phyloP scores from a whole-genome alignment of 2,797 vertebrate species.

The Malacoraja senta region DNA sequence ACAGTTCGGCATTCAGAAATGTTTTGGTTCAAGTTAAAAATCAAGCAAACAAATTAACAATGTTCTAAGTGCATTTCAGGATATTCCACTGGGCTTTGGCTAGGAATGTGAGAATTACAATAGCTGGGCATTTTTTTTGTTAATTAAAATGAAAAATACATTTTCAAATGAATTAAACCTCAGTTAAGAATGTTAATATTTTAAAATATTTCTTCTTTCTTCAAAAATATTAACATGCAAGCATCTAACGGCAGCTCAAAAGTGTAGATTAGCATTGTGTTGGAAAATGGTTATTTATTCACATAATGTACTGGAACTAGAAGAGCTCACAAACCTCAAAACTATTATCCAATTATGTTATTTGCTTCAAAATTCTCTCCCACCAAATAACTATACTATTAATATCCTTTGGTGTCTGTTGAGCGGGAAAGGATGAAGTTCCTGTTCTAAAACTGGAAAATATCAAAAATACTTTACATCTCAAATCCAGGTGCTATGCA shows the following conservation, averaged over 20 bases:
- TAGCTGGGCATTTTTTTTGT: not conserved
- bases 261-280: not conserved
- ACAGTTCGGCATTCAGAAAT: not conserved
- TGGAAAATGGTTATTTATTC: not conserved
- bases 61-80: not conserved
- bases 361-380: not conserved
- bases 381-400: not conserved
- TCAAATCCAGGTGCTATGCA: not conserved
- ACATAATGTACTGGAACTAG: not conserved
- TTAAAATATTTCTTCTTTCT: not conserved
- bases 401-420: not conserved
- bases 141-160: not conserved
- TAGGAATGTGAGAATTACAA: not conserved
- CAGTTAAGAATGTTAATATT: not conserved
- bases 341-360: not conserved
- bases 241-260: not conserved
- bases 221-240: not conserved
- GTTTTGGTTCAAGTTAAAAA: not conserved
- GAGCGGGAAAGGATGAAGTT: not conserved
- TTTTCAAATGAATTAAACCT: not conserved
- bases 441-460: not conserved
- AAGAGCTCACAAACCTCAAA: not conserved
- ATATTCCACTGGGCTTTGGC: not conserved
- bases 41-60: not conserved
- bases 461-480: not conserved